Base-by-base conservation (phyloP, 2,113 vertebrate species). In the Manacus vitellinus region DNA sequence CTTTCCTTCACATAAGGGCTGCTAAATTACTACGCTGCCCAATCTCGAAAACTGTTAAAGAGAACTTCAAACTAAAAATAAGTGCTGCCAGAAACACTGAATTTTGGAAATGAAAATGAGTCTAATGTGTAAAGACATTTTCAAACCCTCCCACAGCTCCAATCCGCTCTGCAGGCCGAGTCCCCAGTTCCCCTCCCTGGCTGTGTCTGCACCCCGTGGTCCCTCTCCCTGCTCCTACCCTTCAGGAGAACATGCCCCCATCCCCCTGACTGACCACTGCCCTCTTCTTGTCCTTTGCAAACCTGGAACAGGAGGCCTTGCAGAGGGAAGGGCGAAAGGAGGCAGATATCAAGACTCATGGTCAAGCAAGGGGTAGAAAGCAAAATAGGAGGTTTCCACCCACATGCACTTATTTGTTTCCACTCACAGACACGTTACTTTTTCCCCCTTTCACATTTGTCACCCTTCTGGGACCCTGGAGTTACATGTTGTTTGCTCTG, bases 61-160 rank as follows among this genome's bases (percentile, higher is more conserved):
- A 80, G 92, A 94, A 85, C 92, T 92, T 88, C 71, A 90, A 94
- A 90, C 95, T 96, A 95, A 97, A 96, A 94, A 97, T 95, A 96
- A 92, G 37, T 67, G 55, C 88, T 93, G 90, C 85, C 88, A 96
- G 93, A 95, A 97, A 94, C 90, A 86, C 88, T 97, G 95, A 85
- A 90, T 90, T 96, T 95, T 93, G 92, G 85, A 83, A 93, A 97
- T 55, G 82, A 96, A 95, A 95, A 96, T 93, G 75, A 95, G 75
- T 47, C 82, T 55, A 88, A 95, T 0, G 33, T 77, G 47, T 80
- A 88, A 94, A 92, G 85, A 66, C 52, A 44, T 92, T 96, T 92
- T 80, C 72, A 92, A 96, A 74, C 59, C 72, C 82, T 94, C 92
- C 88, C 88, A 90, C 93, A 90, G 39, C 79, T 93, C 39, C 43